Evolutionary conservation across 2,797 vertebrate genomes (phyloP), one percentile per base, ranked within the genome.

Genomic region (Yasuhikotakia modesta): DNA sequence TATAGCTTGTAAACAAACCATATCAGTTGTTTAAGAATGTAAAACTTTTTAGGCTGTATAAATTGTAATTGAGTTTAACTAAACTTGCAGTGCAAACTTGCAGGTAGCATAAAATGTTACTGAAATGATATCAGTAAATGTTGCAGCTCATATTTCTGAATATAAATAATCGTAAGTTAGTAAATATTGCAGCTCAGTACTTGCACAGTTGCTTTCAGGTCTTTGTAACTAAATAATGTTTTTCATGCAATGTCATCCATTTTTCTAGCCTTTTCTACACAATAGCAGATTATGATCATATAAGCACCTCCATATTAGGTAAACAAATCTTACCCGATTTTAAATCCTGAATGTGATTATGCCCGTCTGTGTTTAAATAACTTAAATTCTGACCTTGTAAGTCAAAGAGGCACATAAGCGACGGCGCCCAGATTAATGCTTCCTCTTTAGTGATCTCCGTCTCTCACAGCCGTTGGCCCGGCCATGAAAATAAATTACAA

Each of bases 401-500:
- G 61, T 55, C 30, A 32, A 69, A 50, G 3, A 50, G 68, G 17
- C 72, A 68, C 67, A 57, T 27, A 48, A 66, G 64, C 32, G 64
- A 74, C 63, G 30, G 55, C 46, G 79, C 24, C 35, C 79, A 76
- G 69, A 81, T 78, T 81, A 79, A 81, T 66, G 45, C 45, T 58
- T 52, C 52, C 52, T 73, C 65, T 79, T 79, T 73, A 73, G 73
- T 78, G 76, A 81, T 79, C 76, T 73, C 17, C 7, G 67, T 73
- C 80, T 69, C 52, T 70, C 79, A 70, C 11, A 60, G 46, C 67
- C 6, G 43, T 60, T 70, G 70, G 45, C 69, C 63, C 35, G 68
- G 70, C 46, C 35, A 52, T 70, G 16, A 82, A 88, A 90, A 81
- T 71, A n/a, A 72, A 82, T 83, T 76, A 85, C 58, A 5, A 69